A percentile compares a stretch with the other conserved stretches of the same genome.
phyloP scores from a whole-genome alignment of 2,113 vertebrate genomes.

The Narcine bancroftii region DNA sequence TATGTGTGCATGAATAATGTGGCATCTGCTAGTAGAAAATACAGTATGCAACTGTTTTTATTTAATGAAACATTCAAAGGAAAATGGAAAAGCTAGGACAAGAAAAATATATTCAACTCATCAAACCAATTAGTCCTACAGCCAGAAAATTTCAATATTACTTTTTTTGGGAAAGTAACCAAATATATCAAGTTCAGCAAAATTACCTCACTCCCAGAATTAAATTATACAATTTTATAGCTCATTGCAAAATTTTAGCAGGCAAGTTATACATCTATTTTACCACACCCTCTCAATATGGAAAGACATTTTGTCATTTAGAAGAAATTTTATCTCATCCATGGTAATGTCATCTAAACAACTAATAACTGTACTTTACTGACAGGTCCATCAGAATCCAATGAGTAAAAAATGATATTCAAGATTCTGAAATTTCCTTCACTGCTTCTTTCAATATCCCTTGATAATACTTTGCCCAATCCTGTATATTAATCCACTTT shows the following conservation, averaged over 20 bases:
- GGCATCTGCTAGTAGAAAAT: not conserved
- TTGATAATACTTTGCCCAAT: too few species aligned
- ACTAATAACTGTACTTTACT: too few species aligned
- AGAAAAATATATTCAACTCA: not conserved
- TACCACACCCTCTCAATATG: not conserved
- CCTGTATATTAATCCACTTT: too few species aligned
- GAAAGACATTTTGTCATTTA: not conserved
- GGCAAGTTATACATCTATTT: not conserved
- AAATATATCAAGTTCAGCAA: not conserved
- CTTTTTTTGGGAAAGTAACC: not conserved
- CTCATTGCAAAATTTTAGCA: not conserved
- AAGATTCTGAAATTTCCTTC: too few species aligned
- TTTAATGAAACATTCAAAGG: not conserved
- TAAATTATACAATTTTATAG: not conserved
- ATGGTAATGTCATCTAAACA: too few species aligned
- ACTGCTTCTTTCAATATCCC: too few species aligned
- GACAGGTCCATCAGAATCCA: too few species aligned
- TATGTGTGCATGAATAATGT: not conserved
- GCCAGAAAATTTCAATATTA: not conserved
- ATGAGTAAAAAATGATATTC: too few species aligned
- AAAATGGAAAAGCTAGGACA: not conserved
- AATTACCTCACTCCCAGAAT: not conserved
- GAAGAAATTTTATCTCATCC: not conserved
- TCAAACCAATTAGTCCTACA: conserved; percentile 5
- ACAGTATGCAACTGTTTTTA: not conserved